These are phyloP conservation scores for Macaria liturata DNA, from an alignment of 2,888 invertebrate species.

Conservation along the genomic window DNA sequence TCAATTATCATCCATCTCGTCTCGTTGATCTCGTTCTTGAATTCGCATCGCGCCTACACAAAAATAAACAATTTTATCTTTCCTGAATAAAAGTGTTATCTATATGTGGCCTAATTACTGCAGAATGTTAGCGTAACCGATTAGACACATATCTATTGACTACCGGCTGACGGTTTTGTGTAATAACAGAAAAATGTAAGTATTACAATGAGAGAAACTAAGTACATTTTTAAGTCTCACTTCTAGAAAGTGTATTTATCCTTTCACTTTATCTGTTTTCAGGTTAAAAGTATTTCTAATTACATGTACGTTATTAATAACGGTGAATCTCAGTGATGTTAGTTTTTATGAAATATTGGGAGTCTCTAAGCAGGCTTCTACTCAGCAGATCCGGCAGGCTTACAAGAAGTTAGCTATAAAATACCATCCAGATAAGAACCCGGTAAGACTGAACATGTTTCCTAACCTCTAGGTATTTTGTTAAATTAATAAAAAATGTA, in stretches of 20 bases:
- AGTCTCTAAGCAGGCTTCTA: constrained; percentile 85
- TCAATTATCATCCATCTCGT: too few relatives aligned
- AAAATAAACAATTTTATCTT: constrained; percentile 57
- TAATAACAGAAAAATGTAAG: constrained; percentile 34
- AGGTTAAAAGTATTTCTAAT: constrained; percentile 57
- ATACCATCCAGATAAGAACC: constrained; percentile 90
- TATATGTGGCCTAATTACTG: constrained; percentile 35
- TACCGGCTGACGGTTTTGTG: background rate
- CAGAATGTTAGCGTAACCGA: constrained; percentile 18
- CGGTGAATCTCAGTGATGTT: constrained; percentile 59
- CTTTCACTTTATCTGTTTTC: constrained; percentile 27
- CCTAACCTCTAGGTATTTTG: background rate
- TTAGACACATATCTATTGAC: background rate
- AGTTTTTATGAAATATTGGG: constrained; percentile 86
- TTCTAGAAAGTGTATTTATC: too few relatives aligned
- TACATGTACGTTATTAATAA: constrained; percentile 44
- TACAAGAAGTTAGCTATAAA: constrained; percentile 90
- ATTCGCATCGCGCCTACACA: constrained; percentile 46
- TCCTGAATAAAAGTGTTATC: constrained; percentile 39
- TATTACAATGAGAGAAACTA: background rate
- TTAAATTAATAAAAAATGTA: too few relatives aligned
- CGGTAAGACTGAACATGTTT: constrained; percentile 57
- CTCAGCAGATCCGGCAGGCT: constrained; percentile 88
- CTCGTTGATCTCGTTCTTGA: background rate
- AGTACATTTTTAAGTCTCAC: too few relatives aligned